Base-by-base conservation (phyloP, 1,140 invertebrate species). In the Wiebesia pumilae region DNA sequence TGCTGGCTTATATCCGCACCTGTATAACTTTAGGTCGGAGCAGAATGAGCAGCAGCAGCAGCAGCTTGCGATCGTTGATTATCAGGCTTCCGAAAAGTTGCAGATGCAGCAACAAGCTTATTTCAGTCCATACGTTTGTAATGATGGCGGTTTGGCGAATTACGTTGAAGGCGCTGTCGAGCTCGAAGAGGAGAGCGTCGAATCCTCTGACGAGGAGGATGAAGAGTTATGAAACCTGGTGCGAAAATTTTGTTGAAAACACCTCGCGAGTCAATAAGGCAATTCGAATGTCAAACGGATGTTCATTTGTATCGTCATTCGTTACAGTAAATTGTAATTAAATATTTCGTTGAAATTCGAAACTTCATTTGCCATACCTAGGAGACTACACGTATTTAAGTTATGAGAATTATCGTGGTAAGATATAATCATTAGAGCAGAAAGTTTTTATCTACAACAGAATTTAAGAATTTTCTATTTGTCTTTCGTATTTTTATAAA, bases 31-130 rank as follows among this genome's bases (percentile, higher is more conserved):
- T 80, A 89, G 90, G 30, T 89, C 91, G 73, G 90, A 93, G 79
- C 38, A 90, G 79, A 91, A 90, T 84, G 90, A 90, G 69, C 77
- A 81, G 19, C 77, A 81, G 38, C 81, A 77, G 43, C 51, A 75
- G 51, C 54, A 69, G 33, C 89, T 92, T 90, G 91, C 92, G 91
- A 90, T 93, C 87, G 92, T 93, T 86, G 91, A 93, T 90, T 93
- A 91, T 81, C 90, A 91, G 86, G 65, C 81, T 73, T 89, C 91
- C 10, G 90, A 89, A 85, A 93, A 93, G 88, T 79, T 85, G 78
- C 91, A 90, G 88, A 87, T 90, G 87, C 93, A 93, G 88, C 86
- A 87, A 65, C 91, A 90, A 89, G 88, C 90, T 84, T 92, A 89
- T 88, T 91, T 91, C 65, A 92, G 91, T 89, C 90, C 91, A 27